Percentiles rank a stretch among this genome's conserved stretches.
These are phyloP conservation scores for Diploptera punctata DNA, from an alignment of 2,888 invertebrate genomes.

Conservation along the genomic window DNA sequence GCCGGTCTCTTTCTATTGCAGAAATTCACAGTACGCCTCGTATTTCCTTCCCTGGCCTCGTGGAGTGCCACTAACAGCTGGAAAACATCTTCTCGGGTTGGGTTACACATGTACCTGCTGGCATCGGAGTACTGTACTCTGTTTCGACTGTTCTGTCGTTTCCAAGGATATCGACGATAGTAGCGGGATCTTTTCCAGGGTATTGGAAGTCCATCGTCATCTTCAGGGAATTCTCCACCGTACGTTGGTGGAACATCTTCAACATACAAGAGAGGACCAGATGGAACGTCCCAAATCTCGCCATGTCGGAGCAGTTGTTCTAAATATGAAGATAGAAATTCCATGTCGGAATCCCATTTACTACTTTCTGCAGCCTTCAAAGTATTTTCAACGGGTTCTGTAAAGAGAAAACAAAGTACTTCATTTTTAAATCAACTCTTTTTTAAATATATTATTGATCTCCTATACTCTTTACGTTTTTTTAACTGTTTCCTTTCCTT, in stretches of 20 bases:
- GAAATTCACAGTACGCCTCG: constrained; percentile 62
- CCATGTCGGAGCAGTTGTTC: constrained; percentile 29
- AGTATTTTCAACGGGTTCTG: too few species aligned
- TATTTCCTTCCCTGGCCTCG: constrained; percentile 64
- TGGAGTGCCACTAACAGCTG: constrained; percentile 66
- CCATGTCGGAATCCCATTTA: constrained; percentile 15
- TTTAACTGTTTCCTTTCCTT: too few species aligned
- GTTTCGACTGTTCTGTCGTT: constrained; percentile 59
- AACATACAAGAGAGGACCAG: constrained; percentile 34
- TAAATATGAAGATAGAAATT: constrained; percentile 26
- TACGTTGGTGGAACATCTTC: constrained; percentile 13
- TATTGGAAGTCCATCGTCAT: background rate
- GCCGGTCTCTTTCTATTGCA: constrained; percentile 65
- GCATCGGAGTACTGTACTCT: constrained; percentile 60
- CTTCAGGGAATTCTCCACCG: background rate
- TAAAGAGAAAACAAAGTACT: too few species aligned
- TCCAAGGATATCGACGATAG: constrained; percentile 68
- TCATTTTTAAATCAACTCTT: too few species aligned
- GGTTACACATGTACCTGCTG: constrained; percentile 64
- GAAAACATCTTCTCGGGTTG: constrained; percentile 67
- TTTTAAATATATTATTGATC: too few species aligned
- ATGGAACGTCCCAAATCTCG: constrained; percentile 7
- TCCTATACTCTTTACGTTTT: too few species aligned
- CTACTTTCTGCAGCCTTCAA: too few species aligned
- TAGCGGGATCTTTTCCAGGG: constrained; percentile 61